Evolutionary conservation across 1,140 invertebrate species (phyloP).

Genomic region (Pachyrhynchus sulphureomaculatus): DNA sequence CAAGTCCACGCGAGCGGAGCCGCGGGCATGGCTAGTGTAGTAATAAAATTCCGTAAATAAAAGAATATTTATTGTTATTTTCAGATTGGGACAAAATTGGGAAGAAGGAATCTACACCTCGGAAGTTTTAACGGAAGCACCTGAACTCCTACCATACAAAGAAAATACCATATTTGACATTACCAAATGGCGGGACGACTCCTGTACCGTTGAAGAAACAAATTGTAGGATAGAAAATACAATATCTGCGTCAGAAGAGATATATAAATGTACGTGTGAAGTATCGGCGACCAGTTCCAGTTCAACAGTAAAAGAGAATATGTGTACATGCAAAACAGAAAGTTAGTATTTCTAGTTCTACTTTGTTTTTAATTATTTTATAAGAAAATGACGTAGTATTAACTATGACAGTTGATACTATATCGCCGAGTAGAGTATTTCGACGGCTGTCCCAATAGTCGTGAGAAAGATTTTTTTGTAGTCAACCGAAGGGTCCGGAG

Average conservation of each 20-base stretch:
- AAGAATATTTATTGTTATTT: neutral
- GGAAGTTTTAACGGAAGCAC: slow-evolving; percentile 39
- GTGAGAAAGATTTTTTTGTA: too few species aligned
- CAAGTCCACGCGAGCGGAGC: too few species aligned
- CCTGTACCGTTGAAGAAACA: slow-evolving; percentile 14
- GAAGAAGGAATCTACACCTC: slow-evolving; percentile 43
- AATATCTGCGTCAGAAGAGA: slow-evolving; percentile 5
- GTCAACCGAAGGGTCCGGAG: too few species aligned
- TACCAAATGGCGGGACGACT: slow-evolving; percentile 17
- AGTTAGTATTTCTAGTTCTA: slow-evolving; percentile 2
- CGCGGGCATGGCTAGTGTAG: too few species aligned
- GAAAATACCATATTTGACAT: slow-evolving; percentile 8
- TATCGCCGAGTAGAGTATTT: too few species aligned
- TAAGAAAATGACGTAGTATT: too few species aligned
- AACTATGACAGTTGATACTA: too few species aligned
- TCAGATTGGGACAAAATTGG: slow-evolving; percentile 45
- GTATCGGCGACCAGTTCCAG: slow-evolving; percentile 21
- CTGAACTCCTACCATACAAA: slow-evolving; percentile 38
- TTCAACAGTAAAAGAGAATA: slow-evolving; percentile 28
- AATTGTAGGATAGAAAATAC: slow-evolving; percentile 11
- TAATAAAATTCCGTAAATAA: too few species aligned
- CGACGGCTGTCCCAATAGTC: too few species aligned
- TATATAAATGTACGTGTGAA: slow-evolving; percentile 29
- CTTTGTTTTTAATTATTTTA: too few species aligned
- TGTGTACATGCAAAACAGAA: slow-evolving; percentile 10